phyloP scores from a whole-genome alignment of 2,888 invertebrate species.

The Euphydryas editha region DNA sequence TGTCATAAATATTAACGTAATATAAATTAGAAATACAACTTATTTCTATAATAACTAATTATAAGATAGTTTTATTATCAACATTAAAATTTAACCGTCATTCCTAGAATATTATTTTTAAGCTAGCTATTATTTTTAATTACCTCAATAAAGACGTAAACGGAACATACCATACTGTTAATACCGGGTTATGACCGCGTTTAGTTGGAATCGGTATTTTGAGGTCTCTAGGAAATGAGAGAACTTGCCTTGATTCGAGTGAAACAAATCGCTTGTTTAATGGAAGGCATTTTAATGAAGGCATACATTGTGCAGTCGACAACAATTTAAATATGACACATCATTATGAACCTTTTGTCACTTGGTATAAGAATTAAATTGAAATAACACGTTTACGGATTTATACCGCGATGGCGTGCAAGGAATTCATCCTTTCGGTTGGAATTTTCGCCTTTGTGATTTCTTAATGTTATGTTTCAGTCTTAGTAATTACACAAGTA shows the following conservation, averaged over 20 bases:
- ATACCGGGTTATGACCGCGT: slow-evolving; percentile 31
- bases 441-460: slow-evolving; percentile 32
- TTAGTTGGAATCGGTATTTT: slow-evolving; percentile 32
- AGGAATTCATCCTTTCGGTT: slow-evolving; percentile 18
- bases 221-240: slow-evolving; percentile 31
- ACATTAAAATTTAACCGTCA: no score
- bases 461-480: slow-evolving; percentile 26
- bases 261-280: slow-evolving; percentile 34
- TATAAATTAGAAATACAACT: no score
- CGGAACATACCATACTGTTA: slow-evolving; percentile 24
- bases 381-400: slow-evolving; percentile 8
- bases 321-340: slow-evolving; percentile 7
- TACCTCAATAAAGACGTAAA: slow-evolving; percentile 29
- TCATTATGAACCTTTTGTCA: slow-evolving; percentile 19
- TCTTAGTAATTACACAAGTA: slow-evolving; percentile 22
- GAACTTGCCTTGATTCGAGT: slow-evolving; percentile 28
- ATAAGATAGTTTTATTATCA: no score
- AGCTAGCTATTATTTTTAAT: slow-evolving; percentile 33
- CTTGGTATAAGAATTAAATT: slow-evolving; percentile 6
- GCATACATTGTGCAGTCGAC: slow-evolving; percentile 15
- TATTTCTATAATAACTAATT: no score
- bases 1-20: no score
- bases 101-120: no score
- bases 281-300: slow-evolving; percentile 40
- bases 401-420: slow-evolving; percentile 5